phyloP scores from a whole-genome alignment of 1,140 invertebrate species.

The Paraescarpia echinospica region DNA sequence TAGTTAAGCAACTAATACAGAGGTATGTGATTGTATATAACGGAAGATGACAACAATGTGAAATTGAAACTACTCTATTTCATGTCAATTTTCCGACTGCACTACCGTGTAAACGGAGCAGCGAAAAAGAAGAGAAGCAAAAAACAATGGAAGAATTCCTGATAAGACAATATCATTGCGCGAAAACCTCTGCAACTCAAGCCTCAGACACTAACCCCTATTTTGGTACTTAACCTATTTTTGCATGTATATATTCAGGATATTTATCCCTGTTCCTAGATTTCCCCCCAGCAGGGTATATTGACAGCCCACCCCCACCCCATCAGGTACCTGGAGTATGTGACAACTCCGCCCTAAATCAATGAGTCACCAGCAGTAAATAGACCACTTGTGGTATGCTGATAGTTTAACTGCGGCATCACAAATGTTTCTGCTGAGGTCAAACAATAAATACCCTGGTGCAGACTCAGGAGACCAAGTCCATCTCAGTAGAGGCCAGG shows the following conservation, averaged over 20 bases:
- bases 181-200: not conserved
- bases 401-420: not conserved
- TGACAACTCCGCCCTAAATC: not conserved
- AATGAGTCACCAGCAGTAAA: not conserved
- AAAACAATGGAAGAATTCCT: not conserved
- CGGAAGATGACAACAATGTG: not conserved
- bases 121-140: not conserved
- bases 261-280: not conserved
- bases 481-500: too few relatives aligned
- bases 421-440: not conserved
- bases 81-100: not conserved
- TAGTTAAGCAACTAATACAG: not conserved
- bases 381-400: not conserved
- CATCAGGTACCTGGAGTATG: not conserved
- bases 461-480: too few relatives aligned
- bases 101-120: not conserved
- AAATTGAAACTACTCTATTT: not conserved
- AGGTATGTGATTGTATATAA: not conserved
- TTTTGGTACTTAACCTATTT: not conserved
- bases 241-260: not conserved
- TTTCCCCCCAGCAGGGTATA: not conserved
- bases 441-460: not conserved
- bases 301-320: too few relatives aligned
- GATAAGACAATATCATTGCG: not conserved
- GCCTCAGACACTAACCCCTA: not conserved